phyloP scores from a whole-genome alignment of 1,140 invertebrate genomes.

The Pygmarrhopalites habei region DNA sequence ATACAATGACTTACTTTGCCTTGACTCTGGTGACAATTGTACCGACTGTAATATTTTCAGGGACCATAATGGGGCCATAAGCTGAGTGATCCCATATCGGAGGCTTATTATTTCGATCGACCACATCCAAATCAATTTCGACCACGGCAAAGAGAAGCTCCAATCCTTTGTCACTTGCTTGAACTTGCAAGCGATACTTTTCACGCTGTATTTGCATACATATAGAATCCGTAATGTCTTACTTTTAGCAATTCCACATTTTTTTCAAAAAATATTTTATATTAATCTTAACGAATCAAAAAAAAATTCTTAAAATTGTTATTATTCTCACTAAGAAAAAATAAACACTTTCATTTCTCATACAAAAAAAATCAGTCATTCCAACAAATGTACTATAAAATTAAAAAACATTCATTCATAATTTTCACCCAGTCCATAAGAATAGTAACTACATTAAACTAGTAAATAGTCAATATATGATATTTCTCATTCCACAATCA shows the following conservation, averaged over 20 bases:
- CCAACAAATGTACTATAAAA: too few relatives aligned
- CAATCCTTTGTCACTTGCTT: conserved; percentile 78
- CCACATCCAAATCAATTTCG: conserved; percentile 92
- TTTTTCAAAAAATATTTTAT: neutral
- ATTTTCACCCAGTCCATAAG: too few relatives aligned
- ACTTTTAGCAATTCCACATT: conserved; percentile 6
- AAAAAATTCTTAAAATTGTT: too few relatives aligned
- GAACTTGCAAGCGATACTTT: conserved; percentile 86
- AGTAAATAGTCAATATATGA: too few relatives aligned
- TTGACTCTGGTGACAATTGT: conserved; percentile 92
- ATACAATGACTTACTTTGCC: too few relatives aligned
- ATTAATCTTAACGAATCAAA: neutral
- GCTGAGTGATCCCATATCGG: conserved; percentile 86
- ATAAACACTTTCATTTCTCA: too few relatives aligned
- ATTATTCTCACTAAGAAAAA: too few relatives aligned
- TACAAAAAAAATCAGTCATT: too few relatives aligned
- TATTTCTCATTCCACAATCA: conserved; percentile 2
- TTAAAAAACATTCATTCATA: too few relatives aligned
- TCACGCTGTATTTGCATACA: conserved; percentile 81
- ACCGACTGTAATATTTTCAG: conserved; percentile 96
- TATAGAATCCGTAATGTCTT: conserved; percentile 6
- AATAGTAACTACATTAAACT: too few relatives aligned
- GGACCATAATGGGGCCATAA: conserved; percentile 92
- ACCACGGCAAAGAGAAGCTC: conserved; percentile 83
- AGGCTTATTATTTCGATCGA: conserved; percentile 93